Evolutionary conservation across 2,797 vertebrate genomes (phyloP).

Genomic region (Scolopax rusticola): DNA sequence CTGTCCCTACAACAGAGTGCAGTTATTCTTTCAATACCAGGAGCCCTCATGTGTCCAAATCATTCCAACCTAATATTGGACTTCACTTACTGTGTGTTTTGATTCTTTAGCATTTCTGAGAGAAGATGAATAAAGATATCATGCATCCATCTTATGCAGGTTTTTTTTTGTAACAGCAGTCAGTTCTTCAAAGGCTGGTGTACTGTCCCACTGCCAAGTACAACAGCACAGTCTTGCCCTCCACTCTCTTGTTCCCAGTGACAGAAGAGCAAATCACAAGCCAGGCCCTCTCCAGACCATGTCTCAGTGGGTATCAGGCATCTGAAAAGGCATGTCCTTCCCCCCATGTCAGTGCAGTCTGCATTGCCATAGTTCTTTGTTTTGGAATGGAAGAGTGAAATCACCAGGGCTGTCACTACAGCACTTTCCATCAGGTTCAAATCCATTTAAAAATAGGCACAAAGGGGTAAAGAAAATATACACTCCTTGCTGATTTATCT

Average conservation of each 20-base stretch:
- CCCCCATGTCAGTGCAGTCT: neutral
- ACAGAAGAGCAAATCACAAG: neutral
- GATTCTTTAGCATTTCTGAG: neutral
- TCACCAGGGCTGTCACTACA: neutral
- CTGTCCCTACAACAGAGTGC: neutral
- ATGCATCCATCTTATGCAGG: neutral
- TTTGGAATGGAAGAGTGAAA: neutral
- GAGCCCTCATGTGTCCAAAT: neutral
- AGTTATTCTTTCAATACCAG: neutral
- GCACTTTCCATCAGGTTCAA: neutral
- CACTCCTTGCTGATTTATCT: neutral
- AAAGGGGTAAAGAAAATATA: neutral
- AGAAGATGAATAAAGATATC: neutral
- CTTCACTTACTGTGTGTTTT: neutral
- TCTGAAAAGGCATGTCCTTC: neutral
- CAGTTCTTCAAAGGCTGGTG: neutral
- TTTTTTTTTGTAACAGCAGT: neutral
- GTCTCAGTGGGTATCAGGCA: neutral
- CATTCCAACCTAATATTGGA: neutral
- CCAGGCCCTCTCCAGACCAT: neutral
- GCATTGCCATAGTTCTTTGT: neutral
- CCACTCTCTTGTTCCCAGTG: neutral
- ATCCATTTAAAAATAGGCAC: neutral
- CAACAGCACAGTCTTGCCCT: neutral
- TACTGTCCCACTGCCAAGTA: neutral